Evolutionary conservation across 1,140 invertebrate species (phyloP).

Genomic region (Platyura marginata): DNA sequence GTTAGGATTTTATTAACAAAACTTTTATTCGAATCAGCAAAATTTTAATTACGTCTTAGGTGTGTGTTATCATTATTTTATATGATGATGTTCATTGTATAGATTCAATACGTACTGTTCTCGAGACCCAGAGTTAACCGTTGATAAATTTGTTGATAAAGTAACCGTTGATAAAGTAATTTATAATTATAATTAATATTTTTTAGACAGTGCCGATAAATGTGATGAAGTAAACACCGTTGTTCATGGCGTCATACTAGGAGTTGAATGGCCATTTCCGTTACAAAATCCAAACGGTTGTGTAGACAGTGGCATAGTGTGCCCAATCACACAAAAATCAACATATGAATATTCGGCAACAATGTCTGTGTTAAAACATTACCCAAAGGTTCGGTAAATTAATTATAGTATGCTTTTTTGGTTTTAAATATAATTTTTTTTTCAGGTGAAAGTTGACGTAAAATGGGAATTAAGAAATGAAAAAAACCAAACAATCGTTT

Average conservation of each 20-base stretch:
- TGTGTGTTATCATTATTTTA: too few species aligned
- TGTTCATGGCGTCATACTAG: conserved; percentile 49
- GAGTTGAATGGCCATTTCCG: conserved; percentile 48
- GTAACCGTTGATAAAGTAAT: too few species aligned
- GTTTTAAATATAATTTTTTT: conserved; percentile 5
- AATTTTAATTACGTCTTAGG: too few species aligned
- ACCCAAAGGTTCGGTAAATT: conserved; percentile 34
- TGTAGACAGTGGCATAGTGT: conserved; percentile 36
- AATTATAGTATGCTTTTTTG: background rate
- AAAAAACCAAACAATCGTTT: conserved; percentile 36
- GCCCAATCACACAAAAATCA: conserved; percentile 38
- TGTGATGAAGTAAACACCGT: conserved; percentile 28
- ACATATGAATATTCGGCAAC: conserved; percentile 36
- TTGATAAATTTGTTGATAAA: too few species aligned
- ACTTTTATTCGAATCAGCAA: too few species aligned
- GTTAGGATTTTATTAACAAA: too few species aligned
- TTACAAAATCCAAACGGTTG: conserved; percentile 48
- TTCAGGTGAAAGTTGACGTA: conserved; percentile 38
- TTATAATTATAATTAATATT: too few species aligned
- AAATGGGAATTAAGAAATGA: conserved; percentile 51
- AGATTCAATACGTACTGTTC: too few species aligned
- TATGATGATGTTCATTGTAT: too few species aligned
- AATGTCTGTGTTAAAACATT: conserved; percentile 36
- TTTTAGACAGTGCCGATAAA: background rate
- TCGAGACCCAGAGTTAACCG: too few species aligned